phyloP scores from a whole-genome alignment of 2,888 invertebrate species.

The Oligia fasciuncula region DNA sequence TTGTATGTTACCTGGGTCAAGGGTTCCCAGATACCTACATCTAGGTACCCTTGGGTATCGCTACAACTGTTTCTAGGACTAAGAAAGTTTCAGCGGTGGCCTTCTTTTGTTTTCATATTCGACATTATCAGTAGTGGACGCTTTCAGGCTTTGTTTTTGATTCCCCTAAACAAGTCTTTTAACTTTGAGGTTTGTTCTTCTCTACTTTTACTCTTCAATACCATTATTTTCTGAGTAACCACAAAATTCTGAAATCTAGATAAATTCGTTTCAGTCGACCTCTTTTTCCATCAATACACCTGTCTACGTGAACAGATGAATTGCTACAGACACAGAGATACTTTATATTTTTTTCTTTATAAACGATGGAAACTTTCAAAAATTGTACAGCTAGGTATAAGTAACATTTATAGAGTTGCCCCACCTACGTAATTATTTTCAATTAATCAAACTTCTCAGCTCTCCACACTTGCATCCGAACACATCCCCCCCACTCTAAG shows the following conservation, averaged over 20 bases:
- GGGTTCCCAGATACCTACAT: not conserved
- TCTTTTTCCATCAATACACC: not conserved
- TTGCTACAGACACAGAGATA: not conserved
- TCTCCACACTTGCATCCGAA: constrained; percentile 26
- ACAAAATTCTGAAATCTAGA: not conserved
- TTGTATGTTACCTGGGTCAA: not conserved
- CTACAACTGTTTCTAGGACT: not conserved
- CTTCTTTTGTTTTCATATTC: not conserved
- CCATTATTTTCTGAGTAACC: not conserved
- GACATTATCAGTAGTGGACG: not conserved
- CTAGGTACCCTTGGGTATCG: not conserved
- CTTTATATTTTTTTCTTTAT: not conserved
- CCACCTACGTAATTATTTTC: constrained; percentile 28
- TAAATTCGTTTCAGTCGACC: not conserved
- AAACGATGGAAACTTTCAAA: not conserved
- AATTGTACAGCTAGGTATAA: not conserved
- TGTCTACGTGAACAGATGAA: not conserved
- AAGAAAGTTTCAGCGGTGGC: not conserved
- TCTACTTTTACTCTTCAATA: not conserved
- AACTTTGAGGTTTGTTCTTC: not conserved
- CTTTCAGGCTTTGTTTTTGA: not conserved
- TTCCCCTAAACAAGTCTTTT: not conserved
- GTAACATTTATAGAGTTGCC: constrained; percentile 10
- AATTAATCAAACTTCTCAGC: constrained; percentile 38
- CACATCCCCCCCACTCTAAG: constrained; percentile 33